phyloP scores from a whole-genome alignment of 2,113 vertebrate species.

The Psammodynastes pulverulentus region DNA sequence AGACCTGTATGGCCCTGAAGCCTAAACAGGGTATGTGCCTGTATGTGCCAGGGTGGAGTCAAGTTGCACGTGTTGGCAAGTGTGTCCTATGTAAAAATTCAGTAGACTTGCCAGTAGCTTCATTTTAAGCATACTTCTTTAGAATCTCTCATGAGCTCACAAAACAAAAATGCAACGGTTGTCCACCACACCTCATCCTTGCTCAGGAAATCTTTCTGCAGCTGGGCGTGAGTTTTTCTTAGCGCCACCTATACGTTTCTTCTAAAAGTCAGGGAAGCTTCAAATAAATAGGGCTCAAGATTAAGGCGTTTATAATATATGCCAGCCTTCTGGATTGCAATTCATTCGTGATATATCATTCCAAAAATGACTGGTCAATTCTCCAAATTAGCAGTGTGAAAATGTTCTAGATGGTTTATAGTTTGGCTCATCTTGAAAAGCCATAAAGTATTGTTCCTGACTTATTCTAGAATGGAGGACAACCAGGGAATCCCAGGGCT shows the following conservation, averaged over 20 bases:
- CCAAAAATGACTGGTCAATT: neutral
- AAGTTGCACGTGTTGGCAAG: neutral
- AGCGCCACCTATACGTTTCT: neutral
- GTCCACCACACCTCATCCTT: neutral
- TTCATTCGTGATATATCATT: neutral
- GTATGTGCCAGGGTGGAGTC: neutral
- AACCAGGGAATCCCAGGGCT: neutral
- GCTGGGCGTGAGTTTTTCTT: neutral
- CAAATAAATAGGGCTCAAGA: neutral
- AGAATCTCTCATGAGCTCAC: neutral
- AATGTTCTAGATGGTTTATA: neutral
- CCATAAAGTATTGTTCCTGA: neutral
- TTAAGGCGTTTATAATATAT: neutral
- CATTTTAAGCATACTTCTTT: neutral
- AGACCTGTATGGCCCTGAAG: neutral
- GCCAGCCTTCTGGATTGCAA: neutral
- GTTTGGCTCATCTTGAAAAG: neutral
- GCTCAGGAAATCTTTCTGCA: neutral
- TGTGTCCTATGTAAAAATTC: neutral
- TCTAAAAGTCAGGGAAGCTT: neutral
- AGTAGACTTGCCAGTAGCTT: neutral
- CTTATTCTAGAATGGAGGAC: neutral
- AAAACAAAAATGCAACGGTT: neutral
- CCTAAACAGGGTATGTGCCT: neutral
- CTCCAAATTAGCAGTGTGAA: neutral